Evolutionary conservation across 64 coral and sea anemone genomes (phyloP), one percentile per base, ranked within the genome.

Genomic region (Stichodactyla mertensii): DNA sequence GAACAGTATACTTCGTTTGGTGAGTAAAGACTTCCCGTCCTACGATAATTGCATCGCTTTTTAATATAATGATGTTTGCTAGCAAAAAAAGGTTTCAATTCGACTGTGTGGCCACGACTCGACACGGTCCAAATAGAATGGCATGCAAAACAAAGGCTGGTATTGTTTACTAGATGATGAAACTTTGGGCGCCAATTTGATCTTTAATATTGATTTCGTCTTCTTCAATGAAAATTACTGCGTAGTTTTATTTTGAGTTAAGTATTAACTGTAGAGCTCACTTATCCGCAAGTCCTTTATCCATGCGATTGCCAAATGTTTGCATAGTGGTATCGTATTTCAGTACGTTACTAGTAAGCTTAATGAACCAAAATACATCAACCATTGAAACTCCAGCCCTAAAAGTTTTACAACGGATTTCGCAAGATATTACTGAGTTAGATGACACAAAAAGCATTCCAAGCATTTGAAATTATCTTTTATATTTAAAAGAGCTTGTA

Each of bases 1-100:
- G 97, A 99, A 87, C 97, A 99, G 80, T 99, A 92, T 36, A 99
- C 97, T 31, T 88, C 97, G 1, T 99, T 99, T 24, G 97, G 97
- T 99, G 69, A 79, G 97, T 94, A 86, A 81, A 55, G 36, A 52
- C 78, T 55, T 54, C 16, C 20, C 14, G 14, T 66, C 12, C 13
- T 66, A 20, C 62, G 0, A 16, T 66, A 66, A 18, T 66, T 19
- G 14, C 5, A 13, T 23, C 4, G 12, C n/a, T 74, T 27, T 7
- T 71, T n/a, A 26, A 9, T 24, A 10, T 10, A 23, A 66, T 66
- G 12, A n/a, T 7, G 19, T 66, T 5, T 66, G 62, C 4, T 66
- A 7, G 1, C 62, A n/a, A n/a, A 7, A 7, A 12, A 66, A 9
- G 62, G 22, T 6, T n/a, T 9, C 22, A 20, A 31, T 31, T 31